Percentiles rank a stretch among this genome's conserved stretches.
Conservation (phyloP, 1,140 invertebrate genomes). For the Drosophila persimilis region DNA sequence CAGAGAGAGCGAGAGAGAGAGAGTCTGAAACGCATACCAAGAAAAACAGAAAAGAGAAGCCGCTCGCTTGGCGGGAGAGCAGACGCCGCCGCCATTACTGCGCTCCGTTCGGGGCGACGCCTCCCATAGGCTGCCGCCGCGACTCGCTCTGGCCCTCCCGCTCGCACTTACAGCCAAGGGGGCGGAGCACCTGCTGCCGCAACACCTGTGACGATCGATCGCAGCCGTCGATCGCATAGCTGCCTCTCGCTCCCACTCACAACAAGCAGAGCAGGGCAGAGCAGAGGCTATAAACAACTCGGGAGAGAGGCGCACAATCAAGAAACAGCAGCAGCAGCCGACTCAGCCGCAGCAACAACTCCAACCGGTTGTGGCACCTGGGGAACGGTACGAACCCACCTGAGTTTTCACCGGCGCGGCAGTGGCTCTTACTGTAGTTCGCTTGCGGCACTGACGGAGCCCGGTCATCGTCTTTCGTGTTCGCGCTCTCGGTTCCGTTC, state of each 20-base stretch:
- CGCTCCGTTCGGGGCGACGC: constrained; percentile 24
- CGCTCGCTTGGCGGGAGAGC: background rate
- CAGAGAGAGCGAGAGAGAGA: no score
- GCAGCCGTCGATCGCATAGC: constrained; percentile 55
- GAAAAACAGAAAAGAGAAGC: constrained; percentile 5
- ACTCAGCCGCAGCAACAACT: constrained; percentile 9
- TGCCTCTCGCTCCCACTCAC: constrained; percentile 56
- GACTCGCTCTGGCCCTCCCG: constrained; percentile 7
- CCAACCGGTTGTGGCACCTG: constrained; percentile 33
- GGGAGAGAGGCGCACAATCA: no score
- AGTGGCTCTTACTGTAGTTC: constrained; percentile 63
- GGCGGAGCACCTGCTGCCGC: constrained; percentile 70
- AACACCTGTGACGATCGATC: constrained; percentile 68
- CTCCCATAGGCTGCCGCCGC: constrained; percentile 44
- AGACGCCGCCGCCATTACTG: constrained; percentile 65
- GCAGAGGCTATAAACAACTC: no score
- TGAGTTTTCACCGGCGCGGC: constrained; percentile 67
- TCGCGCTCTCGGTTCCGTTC: constrained; percentile 43
- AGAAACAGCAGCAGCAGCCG: background rate
- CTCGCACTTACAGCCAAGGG: constrained; percentile 27
- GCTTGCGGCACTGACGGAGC: constrained; percentile 74
- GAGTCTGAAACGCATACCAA: background rate
- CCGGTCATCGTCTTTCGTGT: constrained; percentile 64
- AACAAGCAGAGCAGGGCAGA: no score
- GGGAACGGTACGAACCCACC: constrained; percentile 44